phyloP scores from a whole-genome alignment of 2,888 invertebrate genomes.

The Maniola hyperantus region DNA sequence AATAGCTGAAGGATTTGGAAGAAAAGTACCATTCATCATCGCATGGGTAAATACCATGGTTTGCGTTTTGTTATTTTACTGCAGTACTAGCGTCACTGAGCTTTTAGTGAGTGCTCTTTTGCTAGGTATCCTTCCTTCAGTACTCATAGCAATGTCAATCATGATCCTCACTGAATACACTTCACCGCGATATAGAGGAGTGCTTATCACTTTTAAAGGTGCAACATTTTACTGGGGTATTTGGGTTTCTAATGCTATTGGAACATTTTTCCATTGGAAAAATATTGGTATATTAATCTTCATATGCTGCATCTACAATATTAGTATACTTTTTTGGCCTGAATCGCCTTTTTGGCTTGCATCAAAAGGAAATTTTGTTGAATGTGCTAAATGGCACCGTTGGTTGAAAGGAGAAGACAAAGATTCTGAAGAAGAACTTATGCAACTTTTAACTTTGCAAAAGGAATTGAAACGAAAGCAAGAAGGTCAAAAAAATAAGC shows the following conservation, averaged over 20 bases:
- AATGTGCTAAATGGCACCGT: conserved; percentile 36
- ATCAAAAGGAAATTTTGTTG: conserved; percentile 33
- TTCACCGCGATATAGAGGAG: conserved; percentile 45
- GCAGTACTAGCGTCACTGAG: conserved; percentile 12
- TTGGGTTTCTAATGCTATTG: conserved; percentile 50
- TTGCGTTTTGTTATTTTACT: conserved; percentile 10
- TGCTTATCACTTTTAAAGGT: conserved; percentile 48
- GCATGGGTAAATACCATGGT: conserved; percentile 15
- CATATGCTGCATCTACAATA: conserved; percentile 14
- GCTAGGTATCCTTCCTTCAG: conserved; percentile 1
- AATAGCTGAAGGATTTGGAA: conserved; percentile 7
- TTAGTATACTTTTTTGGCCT: conserved; percentile 27
- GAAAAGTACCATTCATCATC: conserved; percentile 5
- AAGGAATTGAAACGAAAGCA: conserved; percentile 40
- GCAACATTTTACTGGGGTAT: conserved; percentile 48
- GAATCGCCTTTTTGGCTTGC: conserved; percentile 27
- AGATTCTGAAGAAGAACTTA: conserved; percentile 39
- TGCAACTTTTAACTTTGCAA: conserved; percentile 5
- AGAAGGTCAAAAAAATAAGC: conserved; percentile 37
- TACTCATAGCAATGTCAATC: conserved; percentile 7
- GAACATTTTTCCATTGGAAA: conserved; percentile 47
- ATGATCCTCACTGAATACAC: conserved; percentile 48
- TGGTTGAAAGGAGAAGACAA: conserved; percentile 40
- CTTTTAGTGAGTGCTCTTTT: conserved; percentile 15
- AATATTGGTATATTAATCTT: conserved; percentile 43